Evolutionary conservation across 2,113 vertebrate species (phyloP), one percentile per base, ranked within the genome.

Genomic region (Rhinogobius similis): DNA sequence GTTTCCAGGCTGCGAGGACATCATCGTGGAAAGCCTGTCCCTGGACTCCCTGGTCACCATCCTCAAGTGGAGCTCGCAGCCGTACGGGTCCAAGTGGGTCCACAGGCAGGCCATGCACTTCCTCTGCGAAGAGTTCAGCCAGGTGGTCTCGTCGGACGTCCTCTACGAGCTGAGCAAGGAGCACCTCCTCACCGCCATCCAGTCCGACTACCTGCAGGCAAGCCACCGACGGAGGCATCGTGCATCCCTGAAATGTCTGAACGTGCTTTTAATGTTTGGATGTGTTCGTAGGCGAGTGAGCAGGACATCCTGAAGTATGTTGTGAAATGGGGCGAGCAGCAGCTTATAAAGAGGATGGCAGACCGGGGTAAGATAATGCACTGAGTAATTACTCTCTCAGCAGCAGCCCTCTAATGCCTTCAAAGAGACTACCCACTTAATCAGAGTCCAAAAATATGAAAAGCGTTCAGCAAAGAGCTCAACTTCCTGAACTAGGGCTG

Each of bases 201-300:
- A 98, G 93, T 99, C 97, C 23, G 98, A 98, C 94, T 99, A 98
- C 84, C 92, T 99, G 71, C 98, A 99, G 97, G 98, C 98, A 5
- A 65, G 4, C 39, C 1, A 29, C 65, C 1, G 24, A 52, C 23
- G 21, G 24, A 26, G 16, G 16, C 1, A 11, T 13, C 21, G 18
- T 63, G 48, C 53, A 39, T 9, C 27, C 39, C 9, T 63, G 21
- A 23, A 41, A 63, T 41, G 11, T 16, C 24, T 23, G 9, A 12
- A 10, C 24, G 2, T 20, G 20, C 3, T 10, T 18, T 6, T 18
- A 29, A 20, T 48, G 55, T 14, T 48, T 32, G 64, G 55, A 72
- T 21, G 76, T 55, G 44, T 43, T 67, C 9, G 32, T 36, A 99
- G 97, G 96, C 97, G 88, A 98, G 97, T 81, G 98, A 99, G 87